A percentile compares a stretch with the other conserved stretches of the same genome.
Conservation (phyloP, 2,888 invertebrate genomes). For the Pyrochroa serraticornis region DNA sequence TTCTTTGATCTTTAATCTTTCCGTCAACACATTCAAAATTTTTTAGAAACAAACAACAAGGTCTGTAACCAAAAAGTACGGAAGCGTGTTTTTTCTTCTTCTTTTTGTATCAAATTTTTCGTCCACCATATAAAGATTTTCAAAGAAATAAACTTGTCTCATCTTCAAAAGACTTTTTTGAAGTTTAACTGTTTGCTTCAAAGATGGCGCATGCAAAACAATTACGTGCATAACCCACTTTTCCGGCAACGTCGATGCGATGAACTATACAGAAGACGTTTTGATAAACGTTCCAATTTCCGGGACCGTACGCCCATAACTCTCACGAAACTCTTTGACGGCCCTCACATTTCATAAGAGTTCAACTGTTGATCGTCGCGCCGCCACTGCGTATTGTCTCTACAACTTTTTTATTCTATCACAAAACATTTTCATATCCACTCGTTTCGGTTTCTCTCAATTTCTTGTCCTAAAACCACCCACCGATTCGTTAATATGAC, state of each 20-base stretch:
- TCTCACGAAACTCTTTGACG: conserved; percentile 14
- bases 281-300: conserved; percentile 29
- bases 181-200: too few species aligned
- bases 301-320: conserved; percentile 17
- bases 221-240: not conserved
- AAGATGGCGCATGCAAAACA: too few species aligned
- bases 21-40: too few species aligned
- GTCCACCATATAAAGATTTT: too few species aligned
- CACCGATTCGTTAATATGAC: too few species aligned
- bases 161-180: too few species aligned
- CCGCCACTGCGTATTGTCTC: not conserved
- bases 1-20: too few species aligned
- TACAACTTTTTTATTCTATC: not conserved
- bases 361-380: conserved; percentile 21
- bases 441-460: not conserved
- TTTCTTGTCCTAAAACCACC: not conserved
- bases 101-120: too few species aligned
- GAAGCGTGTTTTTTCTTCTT: too few species aligned
- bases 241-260: conserved; percentile 5
- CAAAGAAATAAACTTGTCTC: too few species aligned
- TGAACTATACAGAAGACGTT: conserved; percentile 24
- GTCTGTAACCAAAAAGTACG: too few species aligned
- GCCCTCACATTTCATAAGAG: conserved; percentile 20
- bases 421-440: not conserved
- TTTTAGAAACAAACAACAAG: too few species aligned